Conservation (phyloP, 2,113 vertebrate species). For the Alligator sinensis region DNA sequence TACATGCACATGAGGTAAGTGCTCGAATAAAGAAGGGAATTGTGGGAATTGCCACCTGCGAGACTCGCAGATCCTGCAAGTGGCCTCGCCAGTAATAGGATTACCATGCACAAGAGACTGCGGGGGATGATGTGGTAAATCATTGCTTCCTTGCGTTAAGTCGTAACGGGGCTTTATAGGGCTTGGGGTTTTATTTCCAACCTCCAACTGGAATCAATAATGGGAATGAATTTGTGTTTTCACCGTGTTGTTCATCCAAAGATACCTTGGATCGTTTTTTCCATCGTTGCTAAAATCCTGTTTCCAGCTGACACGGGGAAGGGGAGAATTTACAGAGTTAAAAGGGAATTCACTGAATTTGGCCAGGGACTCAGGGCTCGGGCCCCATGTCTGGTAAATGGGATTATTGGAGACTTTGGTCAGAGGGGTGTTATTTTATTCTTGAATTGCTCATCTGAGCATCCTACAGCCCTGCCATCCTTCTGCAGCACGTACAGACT, state of each 20-base stretch:
- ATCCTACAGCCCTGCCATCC: too few relatives aligned
- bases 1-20: conserved; percentile 65
- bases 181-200: fast-evolving
- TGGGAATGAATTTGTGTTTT: fast-evolving
- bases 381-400: neutral
- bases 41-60: conserved; percentile 60
- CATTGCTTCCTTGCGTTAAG: conserved; percentile 20
- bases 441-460: neutral
- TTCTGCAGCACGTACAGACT: neutral
- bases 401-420: neutral
- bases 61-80: conserved; percentile 53
- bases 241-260: neutral
- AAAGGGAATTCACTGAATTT: neutral
- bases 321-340: neutral
- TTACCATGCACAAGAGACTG: neutral
- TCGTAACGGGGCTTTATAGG: fast-evolving
- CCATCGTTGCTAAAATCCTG: neutral
- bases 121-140: neutral
- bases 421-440: neutral
- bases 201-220: neutral
- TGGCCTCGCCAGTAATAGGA: conserved; percentile 7
- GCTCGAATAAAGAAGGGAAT: conserved; percentile 62
- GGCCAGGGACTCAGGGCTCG: fast-evolving
- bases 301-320: neutral
- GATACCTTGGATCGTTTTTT: neutral